Evolutionary conservation across 2,113 vertebrate species (phyloP).

Genomic region (Sisor rabdophorus): DNA sequence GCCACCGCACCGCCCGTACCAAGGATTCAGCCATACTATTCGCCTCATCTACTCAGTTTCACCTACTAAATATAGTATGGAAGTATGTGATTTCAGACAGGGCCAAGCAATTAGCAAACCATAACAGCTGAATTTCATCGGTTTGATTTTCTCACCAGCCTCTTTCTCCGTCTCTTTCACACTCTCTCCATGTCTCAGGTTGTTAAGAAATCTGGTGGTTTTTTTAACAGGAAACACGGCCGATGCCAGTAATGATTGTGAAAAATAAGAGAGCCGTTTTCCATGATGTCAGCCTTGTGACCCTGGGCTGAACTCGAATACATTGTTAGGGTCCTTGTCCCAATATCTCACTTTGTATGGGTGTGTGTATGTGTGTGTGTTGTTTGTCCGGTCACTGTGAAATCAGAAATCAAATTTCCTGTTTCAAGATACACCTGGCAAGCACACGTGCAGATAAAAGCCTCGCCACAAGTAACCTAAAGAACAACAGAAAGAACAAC

Average conservation of each 20-base stretch:
- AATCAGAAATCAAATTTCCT: constrained; percentile 45
- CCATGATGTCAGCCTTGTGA: constrained; percentile 45
- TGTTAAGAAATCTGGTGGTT: constrained; percentile 45
- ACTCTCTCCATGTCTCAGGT: constrained; percentile 8
- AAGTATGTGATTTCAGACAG: background rate
- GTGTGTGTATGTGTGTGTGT: constrained; percentile 26
- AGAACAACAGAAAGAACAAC: background rate
- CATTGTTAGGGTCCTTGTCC: background rate
- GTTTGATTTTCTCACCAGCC: constrained; percentile 23
- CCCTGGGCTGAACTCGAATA: constrained; percentile 44
- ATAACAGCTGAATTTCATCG: constrained; percentile 38
- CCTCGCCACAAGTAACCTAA: background rate
- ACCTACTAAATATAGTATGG: too few species aligned
- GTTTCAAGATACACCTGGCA: constrained; percentile 38
- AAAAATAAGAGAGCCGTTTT: constrained; percentile 52
- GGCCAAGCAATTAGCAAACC: background rate
- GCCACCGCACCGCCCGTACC: too few species aligned
- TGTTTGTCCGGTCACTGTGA: background rate
- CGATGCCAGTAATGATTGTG: constrained; percentile 47
- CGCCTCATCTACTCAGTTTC: too few species aligned
- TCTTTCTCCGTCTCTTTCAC: background rate
- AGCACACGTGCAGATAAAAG: constrained; percentile 25
- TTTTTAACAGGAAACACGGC: constrained; percentile 36
- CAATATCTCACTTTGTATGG: background rate
- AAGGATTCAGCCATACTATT: too few species aligned